These are phyloP conservation scores for Prolemur simus DNA, from an alignment of 2,113 vertebrate genomes.

Conservation along the genomic window DNA sequence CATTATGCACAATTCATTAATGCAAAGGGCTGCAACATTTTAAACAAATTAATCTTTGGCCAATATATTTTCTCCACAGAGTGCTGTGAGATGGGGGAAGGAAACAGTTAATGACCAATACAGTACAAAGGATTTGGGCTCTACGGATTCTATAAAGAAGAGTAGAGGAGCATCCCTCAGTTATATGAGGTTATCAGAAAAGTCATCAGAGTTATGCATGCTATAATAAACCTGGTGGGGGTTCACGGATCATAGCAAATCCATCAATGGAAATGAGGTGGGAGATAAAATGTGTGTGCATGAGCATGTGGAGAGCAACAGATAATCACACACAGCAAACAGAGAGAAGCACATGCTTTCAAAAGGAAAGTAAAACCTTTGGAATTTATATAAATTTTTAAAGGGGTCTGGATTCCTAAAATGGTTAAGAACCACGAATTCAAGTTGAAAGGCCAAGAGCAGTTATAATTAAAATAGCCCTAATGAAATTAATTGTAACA, in stretches of 20 bases:
- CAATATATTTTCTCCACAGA: neutral
- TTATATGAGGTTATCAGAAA: neutral
- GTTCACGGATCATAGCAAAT: neutral
- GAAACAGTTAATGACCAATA: neutral
- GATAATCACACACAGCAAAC: neutral
- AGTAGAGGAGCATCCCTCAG: neutral
- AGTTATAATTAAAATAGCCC: neutral
- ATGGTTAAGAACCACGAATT: neutral
- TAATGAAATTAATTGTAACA: neutral
- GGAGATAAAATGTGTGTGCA: neutral
- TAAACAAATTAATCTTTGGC: neutral
- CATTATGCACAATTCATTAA: rapidly evolving
- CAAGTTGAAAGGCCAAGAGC: neutral
- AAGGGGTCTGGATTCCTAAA: neutral
- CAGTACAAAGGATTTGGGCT: rapidly evolving
- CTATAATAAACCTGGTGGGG: neutral
- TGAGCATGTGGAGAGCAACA: neutral
- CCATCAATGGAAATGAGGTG: neutral
- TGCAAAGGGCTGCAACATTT: rapidly evolving
- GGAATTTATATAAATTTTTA: neutral
- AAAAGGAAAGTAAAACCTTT: neutral
- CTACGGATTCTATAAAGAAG: rapidly evolving
- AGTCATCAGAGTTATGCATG: neutral
- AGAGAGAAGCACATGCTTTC: neutral
- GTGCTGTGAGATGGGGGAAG: neutral